A percentile compares a stretch with the other conserved stretches of the same genome.
phyloP scores from a whole-genome alignment of 2,797 vertebrate genomes.

The Telmatherina bonti region DNA sequence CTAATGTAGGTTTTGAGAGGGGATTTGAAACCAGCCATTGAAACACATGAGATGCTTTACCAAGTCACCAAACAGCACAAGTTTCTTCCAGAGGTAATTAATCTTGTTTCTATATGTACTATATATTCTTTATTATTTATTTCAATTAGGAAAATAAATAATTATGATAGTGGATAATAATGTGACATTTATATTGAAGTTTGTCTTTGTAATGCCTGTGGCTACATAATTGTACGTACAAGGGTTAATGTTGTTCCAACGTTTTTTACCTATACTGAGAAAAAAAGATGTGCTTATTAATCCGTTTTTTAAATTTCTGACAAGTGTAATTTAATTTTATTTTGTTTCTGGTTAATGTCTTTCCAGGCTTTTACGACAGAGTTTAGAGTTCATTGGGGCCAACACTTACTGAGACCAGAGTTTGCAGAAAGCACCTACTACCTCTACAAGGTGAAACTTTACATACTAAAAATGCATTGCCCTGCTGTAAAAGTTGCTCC shows the following conservation, averaged over 20 bases:
- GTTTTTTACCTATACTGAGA: background rate
- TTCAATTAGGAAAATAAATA: background rate
- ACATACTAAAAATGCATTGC: background rate
- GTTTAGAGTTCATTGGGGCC: conserved; percentile 89
- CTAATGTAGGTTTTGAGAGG: conserved; percentile 84
- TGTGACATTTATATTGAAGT: background rate
- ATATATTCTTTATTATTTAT: background rate
- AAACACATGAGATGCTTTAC: conserved; percentile 90
- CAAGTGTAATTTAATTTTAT: background rate
- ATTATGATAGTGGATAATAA: background rate
- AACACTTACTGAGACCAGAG: conserved; percentile 87
- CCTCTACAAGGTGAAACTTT: conserved; percentile 84
- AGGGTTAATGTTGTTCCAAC: background rate
- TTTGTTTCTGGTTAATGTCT: conserved; percentile 4
- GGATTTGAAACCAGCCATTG: conserved; percentile 88
- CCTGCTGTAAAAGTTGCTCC: background rate
- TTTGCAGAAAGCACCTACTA: conserved; percentile 91
- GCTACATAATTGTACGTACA: background rate
- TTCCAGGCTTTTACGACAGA: conserved; percentile 87
- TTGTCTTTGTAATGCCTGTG: background rate
- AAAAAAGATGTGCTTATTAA: background rate
- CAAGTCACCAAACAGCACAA: conserved; percentile 90
- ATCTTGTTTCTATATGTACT: background rate
- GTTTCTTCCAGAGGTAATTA: conserved; percentile 86
- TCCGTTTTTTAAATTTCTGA: too few species aligned